Evolutionary conservation across 2,797 vertebrate genomes (phyloP), one percentile per base, ranked within the genome.

Genomic region (Perodicticus potto): DNA sequence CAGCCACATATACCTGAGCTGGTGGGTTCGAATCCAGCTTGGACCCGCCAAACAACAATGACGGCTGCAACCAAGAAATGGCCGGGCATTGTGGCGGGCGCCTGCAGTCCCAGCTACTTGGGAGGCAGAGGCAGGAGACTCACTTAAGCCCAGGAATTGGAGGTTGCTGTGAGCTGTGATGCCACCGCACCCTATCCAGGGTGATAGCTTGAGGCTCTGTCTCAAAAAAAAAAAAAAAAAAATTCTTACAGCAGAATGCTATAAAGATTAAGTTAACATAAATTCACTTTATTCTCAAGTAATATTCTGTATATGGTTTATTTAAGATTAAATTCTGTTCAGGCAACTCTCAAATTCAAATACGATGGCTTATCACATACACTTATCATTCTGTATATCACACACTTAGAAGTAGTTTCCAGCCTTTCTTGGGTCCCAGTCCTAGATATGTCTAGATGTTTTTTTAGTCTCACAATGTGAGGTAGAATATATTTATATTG

Each of bases 291-390:
- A 43, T 83, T 74, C 37, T 76, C 55, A 81, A 27, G 53, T 40
- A 37, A 45, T 65, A 72, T 20, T 84, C 34, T 93, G 45, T 43
- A 37, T 70, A 53, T 20, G 20, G 40, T 55, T 65, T 83, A 73
- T n/a, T 40, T 82, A 86, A 81, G 86, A 89, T 53, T 78, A 86
- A 91, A 80, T 88, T 85, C 81, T 61, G 22, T 69, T 53, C 63
- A 72, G 34, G 77, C 32, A 73, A 20, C 20, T 82, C 63, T 83
- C 74, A 70, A 65, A 70, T n/a, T 73, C 20, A 65, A 85, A 8
- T 32, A 45, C 53, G 23, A 67, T 32, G 22, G 55, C 16, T 82
- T 72, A 80, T 53, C 19, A 23, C 0, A 32, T 37, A 20, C 3
- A 53, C 12, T 23, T 32, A 61, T 59, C 8, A 61, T 7, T 73